Evolutionary conservation across 1,140 invertebrate species (phyloP), one percentile per base, ranked within the genome.

Genomic region (Pectinophora gossypiella): DNA sequence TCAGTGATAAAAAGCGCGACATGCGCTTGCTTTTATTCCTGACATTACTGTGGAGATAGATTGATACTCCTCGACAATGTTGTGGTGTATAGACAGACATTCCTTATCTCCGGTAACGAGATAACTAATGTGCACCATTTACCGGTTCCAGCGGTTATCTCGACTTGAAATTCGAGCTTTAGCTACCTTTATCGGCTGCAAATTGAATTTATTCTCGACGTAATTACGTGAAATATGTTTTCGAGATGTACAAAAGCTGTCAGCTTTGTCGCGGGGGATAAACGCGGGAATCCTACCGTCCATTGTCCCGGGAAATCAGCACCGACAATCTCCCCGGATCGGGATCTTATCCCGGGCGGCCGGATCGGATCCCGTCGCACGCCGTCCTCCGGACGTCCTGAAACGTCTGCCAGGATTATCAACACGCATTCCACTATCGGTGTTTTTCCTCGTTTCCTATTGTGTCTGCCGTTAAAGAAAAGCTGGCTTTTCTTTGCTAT

Each of bases 391-490:
- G 75, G 75, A 83, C 59, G 50, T 75, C 65, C 64, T 61, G 53
- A 27, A 54, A 64, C 62, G 57, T 67, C 76, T 75, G 70, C 64
- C 74, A 62, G 63, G 71, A 74, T 78, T 78, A 77, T 79, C 72
- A 72, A 74, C 72, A 61, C 64, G 68, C 65, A 48, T 51, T 51
- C 47, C 46, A 54, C 57, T 59, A 57, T 70, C 59, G 56, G 56
- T 59, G 59, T 70, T 74, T 72, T 76, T 64, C 63, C 54, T 61
- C 59, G 54, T 66, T 68, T 61, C 51, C 67, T 62, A 63, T 58
- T 60, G 54, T 61, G 47, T 60, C 51, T 47, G 44, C 27, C 12
- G 10, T 3, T 7, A 2, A 40, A 40, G 36, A 40, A 40, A 40
- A 16, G 36, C 27, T 40, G 36, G 16, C 36, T 16, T 40, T 18